phyloP scores from a whole-genome alignment of 2,113 vertebrate species.

The Varanus komodoensis region DNA sequence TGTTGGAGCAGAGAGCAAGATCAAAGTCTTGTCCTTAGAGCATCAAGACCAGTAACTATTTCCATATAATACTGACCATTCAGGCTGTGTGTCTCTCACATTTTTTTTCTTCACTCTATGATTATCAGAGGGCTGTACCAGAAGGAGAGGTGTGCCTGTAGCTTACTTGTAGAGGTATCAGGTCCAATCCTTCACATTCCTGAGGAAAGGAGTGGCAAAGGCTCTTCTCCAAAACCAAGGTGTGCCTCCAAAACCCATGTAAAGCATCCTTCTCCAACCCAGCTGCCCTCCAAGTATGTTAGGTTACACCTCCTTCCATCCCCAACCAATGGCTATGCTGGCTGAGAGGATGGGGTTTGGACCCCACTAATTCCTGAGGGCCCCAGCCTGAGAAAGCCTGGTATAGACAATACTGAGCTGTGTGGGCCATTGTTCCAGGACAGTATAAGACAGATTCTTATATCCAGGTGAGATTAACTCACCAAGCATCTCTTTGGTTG shows the following conservation, averaged over 20 bases:
- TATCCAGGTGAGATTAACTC: neutral
- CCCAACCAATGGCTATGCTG: neutral
- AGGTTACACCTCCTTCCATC: neutral
- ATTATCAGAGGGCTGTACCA: neutral
- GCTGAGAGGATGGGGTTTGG: neutral
- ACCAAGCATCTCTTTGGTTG: neutral
- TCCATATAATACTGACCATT: neutral
- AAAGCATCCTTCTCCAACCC: neutral
- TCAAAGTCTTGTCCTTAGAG: neutral
- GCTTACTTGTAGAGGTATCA: no score
- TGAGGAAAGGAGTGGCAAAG: neutral
- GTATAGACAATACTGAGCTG: neutral
- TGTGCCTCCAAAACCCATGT: neutral
- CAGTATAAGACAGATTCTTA: neutral
- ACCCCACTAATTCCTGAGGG: neutral
- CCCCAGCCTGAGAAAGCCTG: neutral
- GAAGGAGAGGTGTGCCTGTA: neutral
- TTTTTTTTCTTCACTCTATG: no score
- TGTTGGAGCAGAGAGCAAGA: neutral
- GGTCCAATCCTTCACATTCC: neutral
- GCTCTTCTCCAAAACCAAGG: neutral
- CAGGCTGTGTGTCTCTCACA: neutral
- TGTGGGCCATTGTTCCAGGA: no score
- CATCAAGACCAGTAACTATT: neutral
- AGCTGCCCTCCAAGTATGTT: neutral